Base-by-base conservation (phyloP, 2,888 invertebrate genomes). In the Parelbella ahira region DNA sequence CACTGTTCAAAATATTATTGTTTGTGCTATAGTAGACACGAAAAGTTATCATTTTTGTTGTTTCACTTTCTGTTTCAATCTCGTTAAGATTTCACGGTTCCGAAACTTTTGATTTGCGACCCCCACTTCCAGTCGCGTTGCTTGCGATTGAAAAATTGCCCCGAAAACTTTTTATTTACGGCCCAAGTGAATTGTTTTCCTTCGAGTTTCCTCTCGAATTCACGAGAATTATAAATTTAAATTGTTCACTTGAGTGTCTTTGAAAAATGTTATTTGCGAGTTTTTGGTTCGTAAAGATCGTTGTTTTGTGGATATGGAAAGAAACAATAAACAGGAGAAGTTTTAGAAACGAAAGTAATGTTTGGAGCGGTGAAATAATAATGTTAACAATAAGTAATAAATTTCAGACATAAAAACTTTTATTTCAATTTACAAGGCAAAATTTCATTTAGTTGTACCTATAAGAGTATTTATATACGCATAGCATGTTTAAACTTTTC, bases 111-210 rank as follows among this genome's bases (percentile, higher is more conserved):
- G 37, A 37, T 27, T 37, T 28, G 20, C 13, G 27, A 11, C 37
- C 24, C 19, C 12, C 18, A n/a, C 18, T 28, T 20, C 5, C 19
- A 28, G 33, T 33, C 8, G 33, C 23, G 34, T 28, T 13, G 20
- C 27, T 34, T 11, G 3, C 13, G 27, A 42, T 34, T 42, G 42
- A 42, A 42, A 42, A 42, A 42, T 42, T 34, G 20, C 28, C 34
- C 27, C 11, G 8, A 30, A 41, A 41, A 13, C 12, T 27, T 33
- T 41, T 41, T 33, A 27, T 37, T 37, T 37, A 37, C 27, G 27
- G 19, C 27, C 27, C 8, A 10, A 37, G 19, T 19, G 9, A 33
- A 33, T 20, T 33, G 27, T 27, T 41, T 33, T 7, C 41, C 10
- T 41, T 27, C 15, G 27, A 20, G 27, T 41, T 33, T 21, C 15